These are phyloP conservation scores for Hypothenemus hampei DNA, from an alignment of 1,140 invertebrate species.

Conservation along the genomic window DNA sequence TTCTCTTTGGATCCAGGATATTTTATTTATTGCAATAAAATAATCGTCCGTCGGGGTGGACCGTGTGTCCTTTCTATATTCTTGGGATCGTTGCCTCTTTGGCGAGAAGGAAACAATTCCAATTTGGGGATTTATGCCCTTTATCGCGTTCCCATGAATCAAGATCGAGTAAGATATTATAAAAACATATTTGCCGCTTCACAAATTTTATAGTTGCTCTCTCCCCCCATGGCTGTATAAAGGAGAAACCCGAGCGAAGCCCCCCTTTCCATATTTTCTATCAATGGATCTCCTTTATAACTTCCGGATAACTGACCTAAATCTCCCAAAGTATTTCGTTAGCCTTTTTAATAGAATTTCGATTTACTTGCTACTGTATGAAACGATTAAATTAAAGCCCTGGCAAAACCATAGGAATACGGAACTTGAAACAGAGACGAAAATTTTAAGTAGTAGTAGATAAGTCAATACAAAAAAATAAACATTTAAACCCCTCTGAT, in stretches of 20 bases:
- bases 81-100: too few relatives aligned
- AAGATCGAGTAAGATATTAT: slow-evolving; percentile 31
- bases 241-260: too few relatives aligned
- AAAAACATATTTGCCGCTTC: slow-evolving; percentile 31
- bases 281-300: slow-evolving; percentile 21
- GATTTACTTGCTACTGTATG: too few relatives aligned
- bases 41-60: too few relatives aligned
- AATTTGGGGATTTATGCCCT: slow-evolving; percentile 12
- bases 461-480: not conserved
- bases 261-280: slow-evolving; percentile 12
- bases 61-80: too few relatives aligned
- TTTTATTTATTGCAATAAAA: slow-evolving; percentile 29
- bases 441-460: too few relatives aligned
- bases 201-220: slow-evolving; percentile 29
- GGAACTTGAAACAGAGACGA: too few relatives aligned
- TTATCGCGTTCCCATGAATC: slow-evolving; percentile 25
- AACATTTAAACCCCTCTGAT: slow-evolving; percentile 18
- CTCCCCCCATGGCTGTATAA: slow-evolving; percentile 4
- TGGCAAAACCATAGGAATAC: too few relatives aligned
- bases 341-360: not conserved
- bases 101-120: slow-evolving; percentile 3
- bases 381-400: too few relatives aligned
- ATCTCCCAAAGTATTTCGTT: not conserved
- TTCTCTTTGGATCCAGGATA: slow-evolving; percentile 17
- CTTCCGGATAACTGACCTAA: slow-evolving; percentile 14